Percentiles rank a stretch among this genome's conserved stretches.
These are phyloP conservation scores for Hylaeus anthracinus DNA, from an alignment of 1,140 invertebrate species.

Conservation along the genomic window DNA sequence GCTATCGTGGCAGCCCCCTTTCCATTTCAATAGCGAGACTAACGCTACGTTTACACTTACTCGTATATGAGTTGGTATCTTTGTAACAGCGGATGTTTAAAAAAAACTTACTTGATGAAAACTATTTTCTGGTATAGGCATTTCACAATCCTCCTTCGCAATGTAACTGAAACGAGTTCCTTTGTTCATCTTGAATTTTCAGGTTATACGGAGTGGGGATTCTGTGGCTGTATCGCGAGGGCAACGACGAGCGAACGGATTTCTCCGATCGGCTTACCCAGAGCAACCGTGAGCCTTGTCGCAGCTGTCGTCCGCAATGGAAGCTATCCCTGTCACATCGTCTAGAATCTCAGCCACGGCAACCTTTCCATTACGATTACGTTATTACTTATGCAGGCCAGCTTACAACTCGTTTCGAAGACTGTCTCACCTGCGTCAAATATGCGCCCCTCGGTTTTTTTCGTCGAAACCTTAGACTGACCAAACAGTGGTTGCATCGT, in stretches of 20 bases:
- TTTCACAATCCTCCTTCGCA: too few species aligned
- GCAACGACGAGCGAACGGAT: slow-evolving; percentile 73
- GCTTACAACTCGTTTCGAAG: slow-evolving; percentile 73
- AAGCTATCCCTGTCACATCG: slow-evolving; percentile 60
- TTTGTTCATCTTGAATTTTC: too few species aligned
- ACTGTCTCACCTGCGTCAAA: slow-evolving; percentile 53
- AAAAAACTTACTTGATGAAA: too few species aligned
- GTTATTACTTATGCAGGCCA: slow-evolving; percentile 74
- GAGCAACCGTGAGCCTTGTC: slow-evolving; percentile 75
- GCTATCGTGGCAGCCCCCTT: too few species aligned
- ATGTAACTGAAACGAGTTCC: too few species aligned
- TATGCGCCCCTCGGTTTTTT: slow-evolving; percentile 18
- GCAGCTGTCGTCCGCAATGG: slow-evolving; percentile 71
- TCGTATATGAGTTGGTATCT: too few species aligned
- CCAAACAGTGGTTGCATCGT: too few species aligned
- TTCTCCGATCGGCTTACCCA: slow-evolving; percentile 77
- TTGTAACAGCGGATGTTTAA: too few species aligned
- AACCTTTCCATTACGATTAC: slow-evolving; percentile 59
- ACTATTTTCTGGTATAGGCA: too few species aligned
- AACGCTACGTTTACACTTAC: too few species aligned
- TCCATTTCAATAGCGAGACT: too few species aligned
- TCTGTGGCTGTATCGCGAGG: slow-evolving; percentile 68
- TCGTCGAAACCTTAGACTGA: too few species aligned
- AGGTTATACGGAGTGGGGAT: slow-evolving; percentile 47
- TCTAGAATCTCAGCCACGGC: slow-evolving; percentile 66